Evolutionary conservation across 2,888 invertebrate genomes (phyloP).

Genomic region (Cryptus armator): DNA sequence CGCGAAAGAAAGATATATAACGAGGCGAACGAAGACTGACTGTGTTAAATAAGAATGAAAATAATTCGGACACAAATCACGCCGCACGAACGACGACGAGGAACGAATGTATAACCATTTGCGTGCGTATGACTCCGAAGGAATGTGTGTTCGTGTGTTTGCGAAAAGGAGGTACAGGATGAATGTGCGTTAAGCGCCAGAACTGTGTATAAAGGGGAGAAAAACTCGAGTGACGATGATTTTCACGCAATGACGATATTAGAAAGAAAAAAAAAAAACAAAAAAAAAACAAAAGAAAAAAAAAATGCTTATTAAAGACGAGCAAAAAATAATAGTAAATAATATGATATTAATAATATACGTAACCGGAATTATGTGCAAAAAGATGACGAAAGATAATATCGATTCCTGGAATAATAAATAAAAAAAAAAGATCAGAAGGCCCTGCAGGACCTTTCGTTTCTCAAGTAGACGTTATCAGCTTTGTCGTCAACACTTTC

Average conservation of each 20-base stretch:
- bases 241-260: conserved; percentile 51
- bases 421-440: neutral
- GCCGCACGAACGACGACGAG: conserved; percentile 35
- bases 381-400: neutral
- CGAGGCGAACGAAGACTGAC: conserved; percentile 79
- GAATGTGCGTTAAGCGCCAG: conserved; percentile 22
- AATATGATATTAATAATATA: conserved; percentile 20
- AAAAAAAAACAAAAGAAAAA: conserved; percentile 16
- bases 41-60: conserved; percentile 71
- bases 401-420: conserved; percentile 5
- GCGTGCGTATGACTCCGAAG: neutral
- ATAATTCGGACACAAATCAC: conserved; percentile 48
- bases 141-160: conserved; percentile 28
- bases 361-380: conserved; percentile 9
- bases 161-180: conserved; percentile 20
- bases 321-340: conserved; percentile 15
- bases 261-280: conserved; percentile 37
- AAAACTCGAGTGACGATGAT: conserved; percentile 48
- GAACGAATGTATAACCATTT: conserved; percentile 20
- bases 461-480: conserved; percentile 36
- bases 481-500: conserved; percentile 20
- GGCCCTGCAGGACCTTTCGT: conserved; percentile 49
- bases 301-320: conserved; percentile 26
- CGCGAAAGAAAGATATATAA: conserved; percentile 55
- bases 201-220: conserved; percentile 50